Percentiles rank a stretch among this genome's conserved stretches.
Conservation (phyloP, 2,888 invertebrate species). For the Chloromyia formosa region DNA sequence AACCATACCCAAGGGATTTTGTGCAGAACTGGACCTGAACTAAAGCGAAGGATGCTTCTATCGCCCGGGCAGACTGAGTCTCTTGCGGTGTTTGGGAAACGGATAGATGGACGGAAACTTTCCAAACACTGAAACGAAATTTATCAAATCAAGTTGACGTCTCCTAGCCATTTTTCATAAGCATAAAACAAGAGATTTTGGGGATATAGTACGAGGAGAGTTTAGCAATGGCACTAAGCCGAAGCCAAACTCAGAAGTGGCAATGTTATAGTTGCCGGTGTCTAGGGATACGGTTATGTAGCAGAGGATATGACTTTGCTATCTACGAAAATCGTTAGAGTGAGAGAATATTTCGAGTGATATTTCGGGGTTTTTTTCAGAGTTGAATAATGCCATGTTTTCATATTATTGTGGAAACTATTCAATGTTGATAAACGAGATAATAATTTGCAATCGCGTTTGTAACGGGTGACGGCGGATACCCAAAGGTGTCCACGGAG, state of each 20-base stretch:
- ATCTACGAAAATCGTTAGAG: not conserved
- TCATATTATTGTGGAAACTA: no score
- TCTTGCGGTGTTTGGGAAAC: not conserved
- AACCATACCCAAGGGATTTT: not conserved
- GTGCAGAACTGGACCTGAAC: not conserved
- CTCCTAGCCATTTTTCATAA: slow-evolving; percentile 50
- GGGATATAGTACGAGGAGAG: slow-evolving; percentile 9
- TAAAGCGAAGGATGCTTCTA: not conserved
- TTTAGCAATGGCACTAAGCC: not conserved
- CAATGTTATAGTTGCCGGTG: not conserved
- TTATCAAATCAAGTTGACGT: slow-evolving; percentile 50
- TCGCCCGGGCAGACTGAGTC: not conserved
- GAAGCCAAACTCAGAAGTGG: not conserved
- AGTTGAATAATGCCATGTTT: not conserved
- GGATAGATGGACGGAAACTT: slow-evolving; percentile 42
- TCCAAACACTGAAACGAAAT: slow-evolving; percentile 48
- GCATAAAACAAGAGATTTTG: slow-evolving; percentile 49
- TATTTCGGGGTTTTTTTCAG: slow-evolving; percentile 18
- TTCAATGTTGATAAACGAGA: no score
- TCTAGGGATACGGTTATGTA: not conserved
- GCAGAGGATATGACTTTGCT: not conserved
- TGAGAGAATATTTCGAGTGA: slow-evolving; percentile 20
- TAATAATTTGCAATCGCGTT: no score
- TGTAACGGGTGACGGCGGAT: no score
- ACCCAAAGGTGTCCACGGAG: no score